Evolutionary conservation across 2,888 invertebrate species (phyloP).

Genomic region (Alloplasta piceator): DNA sequence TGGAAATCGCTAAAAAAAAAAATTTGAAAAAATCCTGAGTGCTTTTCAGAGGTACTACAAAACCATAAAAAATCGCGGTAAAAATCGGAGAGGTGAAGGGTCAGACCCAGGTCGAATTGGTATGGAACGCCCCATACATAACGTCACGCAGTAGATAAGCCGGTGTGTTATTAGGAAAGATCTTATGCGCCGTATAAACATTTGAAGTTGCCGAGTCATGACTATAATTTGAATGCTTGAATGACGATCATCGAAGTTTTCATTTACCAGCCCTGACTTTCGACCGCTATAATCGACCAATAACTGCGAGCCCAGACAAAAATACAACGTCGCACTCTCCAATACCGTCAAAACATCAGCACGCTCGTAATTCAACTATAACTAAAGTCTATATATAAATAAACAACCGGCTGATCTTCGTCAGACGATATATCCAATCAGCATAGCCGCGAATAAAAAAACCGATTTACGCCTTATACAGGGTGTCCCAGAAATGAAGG

Average conservation of each 20-base stretch:
- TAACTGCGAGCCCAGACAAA: constrained; percentile 21
- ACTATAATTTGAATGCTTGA: constrained; percentile 65
- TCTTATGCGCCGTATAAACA: constrained; percentile 2
- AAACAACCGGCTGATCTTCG: constrained; percentile 2
- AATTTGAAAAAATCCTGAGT: too few species aligned
- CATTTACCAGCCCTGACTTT: constrained; percentile 69
- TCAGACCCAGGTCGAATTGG: too few species aligned
- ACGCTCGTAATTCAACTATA: not conserved
- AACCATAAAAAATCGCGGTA: too few species aligned
- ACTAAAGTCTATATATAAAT: not conserved
- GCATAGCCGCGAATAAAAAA: too few species aligned
- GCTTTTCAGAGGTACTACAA: too few species aligned
- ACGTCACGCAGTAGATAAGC: constrained; percentile 44
- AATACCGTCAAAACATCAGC: not conserved
- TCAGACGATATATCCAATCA: not conserved
- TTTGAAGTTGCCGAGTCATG: constrained; percentile 69
- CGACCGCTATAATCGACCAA: constrained; percentile 64
- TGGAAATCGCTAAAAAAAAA: too few species aligned
- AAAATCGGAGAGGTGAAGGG: too few species aligned
- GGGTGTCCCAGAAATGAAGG: too few species aligned
- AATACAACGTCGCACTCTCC: constrained; percentile 11
- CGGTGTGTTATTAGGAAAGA: constrained; percentile 33
- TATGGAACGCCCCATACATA: too few species aligned
- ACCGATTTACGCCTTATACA: too few species aligned
- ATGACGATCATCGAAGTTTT: constrained; percentile 53